Conservation (phyloP, 2,797 vertebrate genomes). For the Gambusia yucatana region DNA sequence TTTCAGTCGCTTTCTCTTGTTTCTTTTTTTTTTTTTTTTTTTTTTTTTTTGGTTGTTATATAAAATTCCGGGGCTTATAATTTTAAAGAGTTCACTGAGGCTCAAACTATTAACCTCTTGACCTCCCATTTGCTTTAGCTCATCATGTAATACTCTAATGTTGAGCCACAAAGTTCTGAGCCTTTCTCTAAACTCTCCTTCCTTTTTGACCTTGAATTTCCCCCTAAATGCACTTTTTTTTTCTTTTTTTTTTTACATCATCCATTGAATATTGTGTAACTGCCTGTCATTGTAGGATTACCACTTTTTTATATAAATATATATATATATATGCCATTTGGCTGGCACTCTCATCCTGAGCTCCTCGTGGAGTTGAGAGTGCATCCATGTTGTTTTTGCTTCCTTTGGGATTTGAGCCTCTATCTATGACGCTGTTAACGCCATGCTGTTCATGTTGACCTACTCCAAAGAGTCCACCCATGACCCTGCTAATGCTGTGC, state of each 20-base stretch:
- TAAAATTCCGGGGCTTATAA: not conserved
- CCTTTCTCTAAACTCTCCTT: slow-evolving; percentile 5
- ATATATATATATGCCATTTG: slow-evolving; percentile 34
- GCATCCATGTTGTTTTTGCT: slow-evolving; percentile 54
- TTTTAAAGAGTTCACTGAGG: slow-evolving; percentile 6
- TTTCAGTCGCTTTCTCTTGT: not conserved
- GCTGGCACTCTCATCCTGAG: slow-evolving; percentile 52
- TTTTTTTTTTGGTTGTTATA: not conserved
- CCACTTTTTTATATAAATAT: slow-evolving; percentile 17
- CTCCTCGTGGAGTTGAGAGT: slow-evolving; percentile 54
- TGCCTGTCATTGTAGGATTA: slow-evolving; percentile 43
- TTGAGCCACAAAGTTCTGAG: slow-evolving; percentile 7
- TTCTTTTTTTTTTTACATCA: not conserved
- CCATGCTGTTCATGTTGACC: slow-evolving; percentile 38
- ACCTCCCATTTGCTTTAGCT: slow-evolving; percentile 32
- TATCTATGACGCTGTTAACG: slow-evolving; percentile 48
- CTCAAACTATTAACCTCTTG: slow-evolving; percentile 45
- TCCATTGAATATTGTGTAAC: slow-evolving; percentile 46
- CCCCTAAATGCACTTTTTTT: not conserved
- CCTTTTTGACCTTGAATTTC: slow-evolving; percentile 48
- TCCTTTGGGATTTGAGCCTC: slow-evolving; percentile 49
- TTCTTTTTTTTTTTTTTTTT: too few species aligned
- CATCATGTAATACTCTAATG: slow-evolving; percentile 35
- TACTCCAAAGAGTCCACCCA: slow-evolving; percentile 12
- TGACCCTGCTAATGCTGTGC: slow-evolving; percentile 31